These are phyloP conservation scores for Scortum barcoo DNA, from an alignment of 2,113 vertebrate species.

Conservation along the genomic window DNA sequence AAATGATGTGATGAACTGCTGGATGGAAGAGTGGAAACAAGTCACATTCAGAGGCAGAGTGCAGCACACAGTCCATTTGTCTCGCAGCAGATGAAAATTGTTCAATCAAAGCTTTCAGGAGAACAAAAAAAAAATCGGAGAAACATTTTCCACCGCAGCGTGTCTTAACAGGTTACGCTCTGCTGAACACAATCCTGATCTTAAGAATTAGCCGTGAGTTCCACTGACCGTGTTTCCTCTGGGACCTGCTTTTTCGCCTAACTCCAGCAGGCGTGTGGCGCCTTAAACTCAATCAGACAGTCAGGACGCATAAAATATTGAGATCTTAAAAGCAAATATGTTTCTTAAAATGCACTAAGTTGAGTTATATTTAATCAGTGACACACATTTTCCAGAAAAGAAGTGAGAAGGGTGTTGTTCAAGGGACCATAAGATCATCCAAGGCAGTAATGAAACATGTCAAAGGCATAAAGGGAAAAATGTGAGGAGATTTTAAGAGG, in stretches of 20 bases:
- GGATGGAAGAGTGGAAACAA: slow-evolving; percentile 29
- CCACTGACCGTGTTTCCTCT: slow-evolving; percentile 74
- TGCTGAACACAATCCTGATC: slow-evolving; percentile 77
- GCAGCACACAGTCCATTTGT: slow-evolving; percentile 52
- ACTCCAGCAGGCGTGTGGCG: slow-evolving; percentile 50
- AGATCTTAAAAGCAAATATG: slow-evolving; percentile 83
- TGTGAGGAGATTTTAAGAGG: slow-evolving; percentile 3
- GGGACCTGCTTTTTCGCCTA: slow-evolving; percentile 62
- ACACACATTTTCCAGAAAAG: slow-evolving; percentile 73
- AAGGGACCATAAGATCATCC: slow-evolving; percentile 47
- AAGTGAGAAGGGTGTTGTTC: slow-evolving; percentile 50
- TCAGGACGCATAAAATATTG: slow-evolving; percentile 81
- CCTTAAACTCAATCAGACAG: slow-evolving; percentile 75
- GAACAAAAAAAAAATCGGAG: slow-evolving; percentile 60
- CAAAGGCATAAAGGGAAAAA: slow-evolving; percentile 43
- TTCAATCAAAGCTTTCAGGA: slow-evolving; percentile 73
- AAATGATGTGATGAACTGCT: slow-evolving; percentile 16
- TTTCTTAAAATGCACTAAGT: slow-evolving; percentile 72
- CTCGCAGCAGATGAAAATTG: slow-evolving; percentile 65
- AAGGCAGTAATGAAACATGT: slow-evolving; percentile 61
- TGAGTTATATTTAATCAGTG: slow-evolving; percentile 78
- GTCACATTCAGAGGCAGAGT: slow-evolving; percentile 5
- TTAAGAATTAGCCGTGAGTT: slow-evolving; percentile 70
- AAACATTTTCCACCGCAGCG: slow-evolving; percentile 66
- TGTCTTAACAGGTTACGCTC: slow-evolving; percentile 78